These are phyloP conservation scores for Drosophila aldrichi DNA, from an alignment of 2,888 invertebrate genomes.

Conservation along the genomic window DNA sequence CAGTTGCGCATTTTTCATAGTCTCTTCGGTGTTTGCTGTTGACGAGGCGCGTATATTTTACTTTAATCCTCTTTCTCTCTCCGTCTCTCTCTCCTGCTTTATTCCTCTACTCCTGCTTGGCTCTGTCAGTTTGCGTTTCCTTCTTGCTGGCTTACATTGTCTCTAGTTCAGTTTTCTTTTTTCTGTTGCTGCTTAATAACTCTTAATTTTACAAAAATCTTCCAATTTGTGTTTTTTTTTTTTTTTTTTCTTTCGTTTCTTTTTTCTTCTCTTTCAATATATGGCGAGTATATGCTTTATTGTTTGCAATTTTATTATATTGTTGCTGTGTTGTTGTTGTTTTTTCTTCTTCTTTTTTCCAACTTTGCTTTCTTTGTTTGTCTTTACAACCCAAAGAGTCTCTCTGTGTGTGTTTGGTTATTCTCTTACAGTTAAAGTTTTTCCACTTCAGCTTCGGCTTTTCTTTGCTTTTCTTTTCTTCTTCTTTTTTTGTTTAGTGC, in stretches of 20 bases:
- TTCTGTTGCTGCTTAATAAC: slow-evolving; percentile 31
- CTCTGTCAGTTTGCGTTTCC: slow-evolving; percentile 33
- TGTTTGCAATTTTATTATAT: slow-evolving; percentile 60
- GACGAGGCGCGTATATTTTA: slow-evolving; percentile 64
- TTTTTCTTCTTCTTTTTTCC: slow-evolving; percentile 28
- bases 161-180: slow-evolving; percentile 17
- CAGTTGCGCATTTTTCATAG: slow-evolving; percentile 82
- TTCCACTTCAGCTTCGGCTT: slow-evolving; percentile 37
- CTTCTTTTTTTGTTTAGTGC: not conserved
- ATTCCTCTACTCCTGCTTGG: slow-evolving; percentile 12
- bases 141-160: slow-evolving; percentile 62
- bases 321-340: not conserved
- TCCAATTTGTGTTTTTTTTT: slow-evolving; percentile 19
- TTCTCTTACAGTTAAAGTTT: slow-evolving; percentile 50
- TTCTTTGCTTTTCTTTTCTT: slow-evolving; percentile 15
- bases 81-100: not conserved
- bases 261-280: slow-evolving; percentile 49
- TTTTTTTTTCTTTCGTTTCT: too few species aligned
- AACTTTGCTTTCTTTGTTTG: slow-evolving; percentile 51
- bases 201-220: slow-evolving; percentile 51
- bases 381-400: slow-evolving; percentile 76
- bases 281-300: slow-evolving; percentile 83
- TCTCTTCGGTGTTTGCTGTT: slow-evolving; percentile 80
- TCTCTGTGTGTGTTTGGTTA: slow-evolving; percentile 30
- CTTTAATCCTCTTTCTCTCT: slow-evolving; percentile 19